phyloP scores from a whole-genome alignment of 2,888 invertebrate species.

The Himalopsyche anomala region DNA sequence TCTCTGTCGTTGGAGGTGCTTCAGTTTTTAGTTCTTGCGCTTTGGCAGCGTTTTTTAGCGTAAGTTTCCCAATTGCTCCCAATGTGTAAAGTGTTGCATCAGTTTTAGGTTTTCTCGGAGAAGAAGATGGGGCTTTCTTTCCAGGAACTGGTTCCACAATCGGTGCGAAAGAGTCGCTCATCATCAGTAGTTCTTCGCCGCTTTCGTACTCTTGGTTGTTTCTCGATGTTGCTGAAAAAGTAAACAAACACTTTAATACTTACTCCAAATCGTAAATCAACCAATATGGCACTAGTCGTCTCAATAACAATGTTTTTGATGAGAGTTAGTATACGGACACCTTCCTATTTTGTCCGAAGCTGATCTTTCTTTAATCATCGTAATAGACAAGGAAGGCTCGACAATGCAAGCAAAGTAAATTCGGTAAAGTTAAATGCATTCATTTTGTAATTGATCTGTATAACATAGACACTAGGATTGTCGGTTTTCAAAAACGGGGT shows the following conservation, averaged over 20 bases:
- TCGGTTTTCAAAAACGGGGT: too few relatives aligned
- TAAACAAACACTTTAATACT: neutral
- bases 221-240: slow-evolving; percentile 51
- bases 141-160: slow-evolving; percentile 70
- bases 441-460: too few relatives aligned
- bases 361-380: too few relatives aligned
- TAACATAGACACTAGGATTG: too few relatives aligned
- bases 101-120: slow-evolving; percentile 54
- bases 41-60: slow-evolving; percentile 17
- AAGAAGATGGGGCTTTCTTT: slow-evolving; percentile 54
- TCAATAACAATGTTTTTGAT: too few relatives aligned
- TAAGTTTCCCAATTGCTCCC: slow-evolving; percentile 16
- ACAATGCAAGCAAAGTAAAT: too few relatives aligned
- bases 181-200: slow-evolving; percentile 79
- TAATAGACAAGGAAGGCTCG: too few relatives aligned
- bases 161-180: slow-evolving; percentile 75
- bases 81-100: neutral
- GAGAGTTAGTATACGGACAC: too few relatives aligned
- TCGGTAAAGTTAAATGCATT: too few relatives aligned
- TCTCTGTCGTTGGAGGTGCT: slow-evolving; percentile 1
- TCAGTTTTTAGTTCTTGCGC: slow-evolving; percentile 32
- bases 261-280: neutral
- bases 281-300: too few relatives aligned
- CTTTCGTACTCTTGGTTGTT: slow-evolving; percentile 74
- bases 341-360: too few relatives aligned